Percentiles rank a stretch among this genome's conserved stretches.
phyloP scores from a whole-genome alignment of 1,140 invertebrate genomes.

The Heliconius melpomene region DNA sequence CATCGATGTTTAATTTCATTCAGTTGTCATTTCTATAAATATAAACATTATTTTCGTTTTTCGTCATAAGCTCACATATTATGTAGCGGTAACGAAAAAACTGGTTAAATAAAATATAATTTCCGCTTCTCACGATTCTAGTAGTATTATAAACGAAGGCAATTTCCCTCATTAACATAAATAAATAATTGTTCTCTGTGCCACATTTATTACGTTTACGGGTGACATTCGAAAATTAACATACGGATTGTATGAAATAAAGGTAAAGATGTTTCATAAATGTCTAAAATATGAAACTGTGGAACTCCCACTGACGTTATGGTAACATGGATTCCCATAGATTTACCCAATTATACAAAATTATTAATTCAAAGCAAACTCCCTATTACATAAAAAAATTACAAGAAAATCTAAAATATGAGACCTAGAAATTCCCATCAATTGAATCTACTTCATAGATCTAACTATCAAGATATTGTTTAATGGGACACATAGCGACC shows the following conservation, averaged over 20 bases:
- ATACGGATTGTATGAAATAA: not conserved
- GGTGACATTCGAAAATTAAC: conserved; percentile 12
- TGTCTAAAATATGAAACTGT: too few relatives aligned
- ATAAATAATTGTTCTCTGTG: conserved; percentile 16
- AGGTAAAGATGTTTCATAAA: not conserved
- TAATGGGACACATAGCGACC: conserved; percentile 4
- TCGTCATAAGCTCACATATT: conserved; percentile 11
- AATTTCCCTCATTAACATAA: conserved; percentile 32
- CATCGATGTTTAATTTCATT: not conserved
- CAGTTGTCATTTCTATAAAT: not conserved
- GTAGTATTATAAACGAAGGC: conserved; percentile 14
- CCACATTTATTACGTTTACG: conserved; percentile 16
- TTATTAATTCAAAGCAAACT: too few relatives aligned
- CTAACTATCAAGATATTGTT: conserved; percentile 1
- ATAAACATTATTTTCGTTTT: not conserved
- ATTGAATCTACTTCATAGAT: not conserved
- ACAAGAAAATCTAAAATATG: too few relatives aligned
- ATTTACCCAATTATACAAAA: too few relatives aligned
- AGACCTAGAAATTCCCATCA: not conserved
- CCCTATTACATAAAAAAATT: too few relatives aligned
- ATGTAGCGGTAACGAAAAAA: not conserved
- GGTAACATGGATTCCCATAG: too few relatives aligned
- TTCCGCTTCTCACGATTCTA: conserved; percentile 20
- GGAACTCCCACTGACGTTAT: too few relatives aligned
- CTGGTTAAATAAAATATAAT: conserved; percentile 26